phyloP scores from a whole-genome alignment of 2,797 vertebrate genomes.

The Catamblyrhynchus diadema region DNA sequence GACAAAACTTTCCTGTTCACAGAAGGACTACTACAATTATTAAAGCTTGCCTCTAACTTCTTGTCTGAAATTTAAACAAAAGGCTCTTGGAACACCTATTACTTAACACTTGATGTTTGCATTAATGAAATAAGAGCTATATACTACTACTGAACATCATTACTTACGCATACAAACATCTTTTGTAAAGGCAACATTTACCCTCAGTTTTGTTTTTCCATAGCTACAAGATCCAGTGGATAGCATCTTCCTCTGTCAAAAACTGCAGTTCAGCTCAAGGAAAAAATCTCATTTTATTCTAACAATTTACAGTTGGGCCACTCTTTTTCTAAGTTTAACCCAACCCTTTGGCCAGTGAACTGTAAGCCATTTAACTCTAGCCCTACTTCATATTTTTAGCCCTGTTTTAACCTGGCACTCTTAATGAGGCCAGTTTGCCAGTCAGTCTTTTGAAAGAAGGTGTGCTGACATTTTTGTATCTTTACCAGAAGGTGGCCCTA shows the following conservation, averaged over 20 bases:
- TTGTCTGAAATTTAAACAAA: not conserved
- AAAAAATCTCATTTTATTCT: not conserved
- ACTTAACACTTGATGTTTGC: not conserved
- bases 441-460: not conserved
- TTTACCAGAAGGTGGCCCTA: constrained; percentile 49
- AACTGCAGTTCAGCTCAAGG: not conserved
- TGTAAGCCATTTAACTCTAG: not conserved
- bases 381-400: not conserved
- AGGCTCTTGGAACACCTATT: not conserved
- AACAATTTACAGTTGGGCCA: not conserved
- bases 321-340: not conserved
- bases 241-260: not conserved
- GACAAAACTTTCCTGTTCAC: not conserved
- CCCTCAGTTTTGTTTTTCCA: not conserved
- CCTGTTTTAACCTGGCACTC: not conserved
- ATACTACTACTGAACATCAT: not conserved
- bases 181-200: not conserved
- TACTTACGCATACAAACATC: not conserved
- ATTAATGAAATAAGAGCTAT: not conserved
- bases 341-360: not conserved
- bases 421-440: not conserved
- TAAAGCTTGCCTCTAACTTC: not conserved
- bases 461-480: not conserved
- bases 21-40: not conserved
- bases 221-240: not conserved